Base-by-base conservation (phyloP, 2,888 invertebrate genomes). In the Pelosia muscerda region DNA sequence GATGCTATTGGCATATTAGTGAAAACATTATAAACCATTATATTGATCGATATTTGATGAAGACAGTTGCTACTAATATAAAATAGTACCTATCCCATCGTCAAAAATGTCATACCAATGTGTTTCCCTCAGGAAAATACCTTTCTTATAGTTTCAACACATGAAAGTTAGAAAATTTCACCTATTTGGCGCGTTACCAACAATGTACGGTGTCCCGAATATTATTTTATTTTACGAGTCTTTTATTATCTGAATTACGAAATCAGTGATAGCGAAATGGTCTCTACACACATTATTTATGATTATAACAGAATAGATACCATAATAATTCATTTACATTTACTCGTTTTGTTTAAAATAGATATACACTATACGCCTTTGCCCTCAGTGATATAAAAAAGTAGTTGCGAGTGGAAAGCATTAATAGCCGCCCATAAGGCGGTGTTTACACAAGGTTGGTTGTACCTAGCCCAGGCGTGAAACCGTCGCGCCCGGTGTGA, bases 111-210 rank as follows among this genome's bases (percentile, higher is more conserved):
- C 22, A 31, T 9, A 62, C 34, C 19, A 15, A 19, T n/a, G 38
- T 22, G 38, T 56, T 57, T 57, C 15, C 2, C 23, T n/a, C n/a
- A n/a, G n/a, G n/a, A n/a, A n/a, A n/a, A n/a, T n/a, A n/a, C n/a
- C n/a, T n/a, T n/a, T n/a, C n/a, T n/a, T 1, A 42, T 11, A 19
- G 26, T 19, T 28, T 42, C n/a, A 64, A 31, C 42, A 13, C n/a
- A 22, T 5, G 26, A 57, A 58, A 57, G 49, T 54, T 26, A 25
- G 49, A 23, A 31, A 15, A 65, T 62, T 61, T 61, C 71, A 75
- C 63, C 61, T 63, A 75, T 61, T 72, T 76, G 75, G 79, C 69
- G 9, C 34, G 49, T 13, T 54, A 11, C 74, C 68, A 75, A 81
- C 66, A 69, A 65, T 65, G 68, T 69, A 38, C 1, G 42, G 15